Evolutionary conservation across 2,888 invertebrate species (phyloP).

Genomic region (Watsonalla cultraria): DNA sequence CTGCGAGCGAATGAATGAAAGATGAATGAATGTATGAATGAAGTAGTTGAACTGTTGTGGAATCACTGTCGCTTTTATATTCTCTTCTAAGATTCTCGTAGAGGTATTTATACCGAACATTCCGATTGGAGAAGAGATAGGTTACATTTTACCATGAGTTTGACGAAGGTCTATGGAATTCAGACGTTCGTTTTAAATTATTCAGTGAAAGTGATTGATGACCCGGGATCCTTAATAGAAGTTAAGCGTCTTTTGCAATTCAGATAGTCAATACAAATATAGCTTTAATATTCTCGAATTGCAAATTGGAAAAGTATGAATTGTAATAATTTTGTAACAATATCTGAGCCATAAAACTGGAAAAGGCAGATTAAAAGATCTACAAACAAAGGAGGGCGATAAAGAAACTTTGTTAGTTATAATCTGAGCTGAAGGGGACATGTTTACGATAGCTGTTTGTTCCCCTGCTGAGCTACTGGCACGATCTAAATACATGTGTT

Average conservation of each 20-base stretch:
- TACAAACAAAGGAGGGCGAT: not conserved
- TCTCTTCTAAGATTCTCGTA: constrained; percentile 2
- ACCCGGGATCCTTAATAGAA: not conserved
- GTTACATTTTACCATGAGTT: constrained; percentile 13
- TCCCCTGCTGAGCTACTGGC: constrained; percentile 1
- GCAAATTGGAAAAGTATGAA: too few species aligned
- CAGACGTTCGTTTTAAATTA: not conserved
- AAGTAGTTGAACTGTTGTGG: constrained; percentile 16
- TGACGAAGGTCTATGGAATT: not conserved
- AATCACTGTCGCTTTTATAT: constrained; percentile 15
- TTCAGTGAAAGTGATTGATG: constrained; percentile 1
- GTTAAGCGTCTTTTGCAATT: not conserved
- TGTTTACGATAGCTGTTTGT: constrained; percentile 17
- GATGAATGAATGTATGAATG: constrained; percentile 20
- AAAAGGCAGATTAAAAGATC: not conserved
- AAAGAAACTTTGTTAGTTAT: not conserved
- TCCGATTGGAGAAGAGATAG: constrained; percentile 2
- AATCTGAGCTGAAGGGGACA: constrained; percentile 12
- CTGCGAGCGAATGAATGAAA: constrained; percentile 12
- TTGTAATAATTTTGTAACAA: too few species aligned
- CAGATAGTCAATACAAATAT: not conserved
- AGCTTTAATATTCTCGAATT: not conserved
- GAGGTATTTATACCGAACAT: constrained; percentile 4
- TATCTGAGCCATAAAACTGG: too few species aligned
- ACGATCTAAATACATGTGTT: not conserved